A percentile compares a stretch with the other conserved stretches of the same genome.
Evolutionary conservation across 2,888 invertebrate genomes (phyloP).

Genomic region (Ophion ventricosus): DNA sequence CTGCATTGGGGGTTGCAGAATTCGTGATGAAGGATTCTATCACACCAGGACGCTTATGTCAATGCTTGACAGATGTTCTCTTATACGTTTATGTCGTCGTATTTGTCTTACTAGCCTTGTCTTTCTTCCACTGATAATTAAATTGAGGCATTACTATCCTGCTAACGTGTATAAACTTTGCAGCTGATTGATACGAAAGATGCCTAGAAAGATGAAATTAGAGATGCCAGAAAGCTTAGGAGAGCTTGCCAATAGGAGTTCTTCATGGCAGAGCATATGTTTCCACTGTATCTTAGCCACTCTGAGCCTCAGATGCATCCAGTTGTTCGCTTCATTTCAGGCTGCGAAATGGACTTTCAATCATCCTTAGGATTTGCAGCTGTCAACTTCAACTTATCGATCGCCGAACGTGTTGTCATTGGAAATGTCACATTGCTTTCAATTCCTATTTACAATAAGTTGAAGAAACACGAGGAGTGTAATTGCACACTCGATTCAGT

Average conservation of each 20-base stretch:
- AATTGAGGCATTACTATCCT: conserved; percentile 46
- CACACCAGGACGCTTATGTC: not conserved
- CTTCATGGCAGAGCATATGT: no score
- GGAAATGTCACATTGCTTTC: not conserved
- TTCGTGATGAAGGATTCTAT: not conserved
- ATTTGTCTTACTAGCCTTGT: conserved; percentile 34
- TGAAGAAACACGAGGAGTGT: not conserved
- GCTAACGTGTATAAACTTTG: conserved; percentile 34
- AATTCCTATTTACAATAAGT: not conserved
- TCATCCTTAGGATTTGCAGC: not conserved
- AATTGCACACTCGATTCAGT: not conserved
- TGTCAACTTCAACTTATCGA: not conserved
- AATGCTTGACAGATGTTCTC: not conserved
- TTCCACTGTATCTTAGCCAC: not conserved
- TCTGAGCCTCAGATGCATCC: not conserved
- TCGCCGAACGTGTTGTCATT: not conserved
- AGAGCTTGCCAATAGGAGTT: no score
- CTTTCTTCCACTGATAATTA: conserved; percentile 49
- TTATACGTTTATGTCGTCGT: conserved; percentile 11
- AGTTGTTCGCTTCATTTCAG: not conserved
- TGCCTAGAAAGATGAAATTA: not conserved
- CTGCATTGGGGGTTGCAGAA: not conserved
- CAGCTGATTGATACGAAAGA: conserved; percentile 13
- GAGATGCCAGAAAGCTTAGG: not conserved
- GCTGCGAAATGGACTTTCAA: not conserved